These are phyloP conservation scores for Stictocephala bisonia DNA, from an alignment of 2,888 invertebrate species.

Conservation along the genomic window DNA sequence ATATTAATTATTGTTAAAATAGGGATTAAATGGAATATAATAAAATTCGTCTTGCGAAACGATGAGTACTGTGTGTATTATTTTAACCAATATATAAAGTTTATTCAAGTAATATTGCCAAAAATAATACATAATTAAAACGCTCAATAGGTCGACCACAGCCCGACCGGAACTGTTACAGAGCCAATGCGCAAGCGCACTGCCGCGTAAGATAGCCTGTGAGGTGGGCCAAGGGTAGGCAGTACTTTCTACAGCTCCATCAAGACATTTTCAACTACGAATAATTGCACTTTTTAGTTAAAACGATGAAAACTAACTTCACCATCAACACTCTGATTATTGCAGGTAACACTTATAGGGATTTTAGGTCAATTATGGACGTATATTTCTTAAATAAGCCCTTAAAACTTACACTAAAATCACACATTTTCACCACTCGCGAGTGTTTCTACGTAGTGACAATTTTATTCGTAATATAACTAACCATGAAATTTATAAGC, in stretches of 20 bases:
- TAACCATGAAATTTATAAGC: conserved; percentile 44
- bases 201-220: conserved; percentile 59
- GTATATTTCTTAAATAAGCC: conserved; percentile 42
- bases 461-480: conserved; percentile 36
- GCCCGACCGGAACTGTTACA: conserved; percentile 45
- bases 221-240: conserved; percentile 60
- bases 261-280: conserved; percentile 58
- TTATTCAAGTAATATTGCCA: not conserved
- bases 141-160: conserved; percentile 46
- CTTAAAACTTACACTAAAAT: conserved; percentile 45
- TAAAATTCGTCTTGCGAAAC: too few species aligned
- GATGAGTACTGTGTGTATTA: too few species aligned
- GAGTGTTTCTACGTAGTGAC: conserved; percentile 47
- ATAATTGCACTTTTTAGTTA: conserved; percentile 52
- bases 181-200: conserved; percentile 60
- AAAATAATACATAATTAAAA: conserved; percentile 7
- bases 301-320: conserved; percentile 49
- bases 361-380: conserved; percentile 46
- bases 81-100: too few species aligned
- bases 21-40: too few species aligned
- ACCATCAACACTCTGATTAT: conserved; percentile 51
- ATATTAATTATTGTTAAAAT: too few species aligned
- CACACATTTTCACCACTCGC: conserved; percentile 50
- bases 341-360: conserved; percentile 45
- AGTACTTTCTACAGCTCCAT: conserved; percentile 60